Evolutionary conservation across 2,113 vertebrate genomes (phyloP).

Genomic region (Micronisus gabar): DNA sequence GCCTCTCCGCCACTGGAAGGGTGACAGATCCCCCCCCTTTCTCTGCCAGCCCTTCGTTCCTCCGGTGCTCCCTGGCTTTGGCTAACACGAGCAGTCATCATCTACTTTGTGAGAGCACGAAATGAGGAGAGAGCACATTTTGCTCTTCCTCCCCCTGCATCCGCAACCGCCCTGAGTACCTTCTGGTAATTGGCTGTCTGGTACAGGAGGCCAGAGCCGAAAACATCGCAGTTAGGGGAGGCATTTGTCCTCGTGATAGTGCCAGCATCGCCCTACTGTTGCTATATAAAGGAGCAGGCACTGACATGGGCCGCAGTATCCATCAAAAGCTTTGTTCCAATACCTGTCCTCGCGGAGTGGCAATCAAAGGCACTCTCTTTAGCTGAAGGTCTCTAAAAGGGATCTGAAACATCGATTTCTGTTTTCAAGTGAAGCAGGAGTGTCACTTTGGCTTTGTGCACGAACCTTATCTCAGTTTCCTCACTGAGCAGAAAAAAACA

Average conservation of each 20-base stretch:
- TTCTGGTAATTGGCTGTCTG: not conserved
- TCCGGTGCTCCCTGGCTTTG: not conserved
- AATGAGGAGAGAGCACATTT: not conserved
- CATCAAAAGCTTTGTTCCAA: not conserved
- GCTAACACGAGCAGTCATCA: rapidly evolving
- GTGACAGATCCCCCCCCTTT: not conserved
- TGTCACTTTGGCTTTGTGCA: not conserved
- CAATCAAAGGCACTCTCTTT: not conserved
- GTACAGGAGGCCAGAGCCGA: not conserved
- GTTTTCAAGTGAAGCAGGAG: not conserved
- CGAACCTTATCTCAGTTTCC: not conserved
- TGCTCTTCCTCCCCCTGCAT: not conserved
- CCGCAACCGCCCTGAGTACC: not conserved
- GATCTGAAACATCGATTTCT: not conserved
- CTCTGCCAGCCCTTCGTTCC: not conserved
- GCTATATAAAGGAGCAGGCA: not conserved
- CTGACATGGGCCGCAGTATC: not conserved
- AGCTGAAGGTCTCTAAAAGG: not conserved
- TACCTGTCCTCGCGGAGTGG: not conserved
- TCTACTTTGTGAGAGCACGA: not conserved
- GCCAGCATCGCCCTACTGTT: not conserved
- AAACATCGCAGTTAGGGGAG: rapidly evolving
- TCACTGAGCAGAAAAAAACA: not conserved
- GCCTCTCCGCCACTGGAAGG: no score
- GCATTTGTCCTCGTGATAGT: rapidly evolving